phyloP scores from a whole-genome alignment of 2,888 invertebrate genomes.

The Troilus luridus region DNA sequence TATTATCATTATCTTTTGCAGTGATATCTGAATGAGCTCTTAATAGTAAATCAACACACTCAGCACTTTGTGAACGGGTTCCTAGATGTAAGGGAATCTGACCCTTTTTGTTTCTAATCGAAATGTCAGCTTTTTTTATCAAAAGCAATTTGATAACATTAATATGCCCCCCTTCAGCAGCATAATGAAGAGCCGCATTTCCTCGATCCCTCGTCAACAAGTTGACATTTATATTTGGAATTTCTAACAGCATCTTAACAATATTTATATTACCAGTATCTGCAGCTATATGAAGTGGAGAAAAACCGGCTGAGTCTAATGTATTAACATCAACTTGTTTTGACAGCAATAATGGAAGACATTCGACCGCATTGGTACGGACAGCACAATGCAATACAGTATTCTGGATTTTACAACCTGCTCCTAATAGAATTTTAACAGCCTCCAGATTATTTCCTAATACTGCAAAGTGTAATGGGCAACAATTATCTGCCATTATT shows the following conservation, averaged over 20 bases:
- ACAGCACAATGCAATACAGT: slow-evolving; percentile 89
- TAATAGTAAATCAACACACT: slow-evolving; percentile 84
- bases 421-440: slow-evolving; percentile 81
- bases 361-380: slow-evolving; percentile 85
- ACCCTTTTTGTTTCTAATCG: slow-evolving; percentile 81
- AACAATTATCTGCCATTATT: slow-evolving; percentile 79
- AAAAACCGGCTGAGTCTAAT: slow-evolving; percentile 78
- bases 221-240: slow-evolving; percentile 80
- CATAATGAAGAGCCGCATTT: slow-evolving; percentile 86
- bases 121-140: slow-evolving; percentile 82
- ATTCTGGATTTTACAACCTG: slow-evolving; percentile 82
- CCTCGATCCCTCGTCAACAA: slow-evolving; percentile 81
- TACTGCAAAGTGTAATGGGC: slow-evolving; percentile 90
- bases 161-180: slow-evolving; percentile 88
- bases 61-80: slow-evolving; percentile 82
- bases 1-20: slow-evolving; percentile 83
- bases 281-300: slow-evolving; percentile 85
- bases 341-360: slow-evolving; percentile 81
- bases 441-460: slow-evolving; percentile 89
- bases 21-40: slow-evolving; percentile 85
- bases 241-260: slow-evolving; percentile 79
- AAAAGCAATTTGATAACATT: slow-evolving; percentile 85
- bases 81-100: slow-evolving; percentile 91
- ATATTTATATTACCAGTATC: slow-evolving; percentile 79
- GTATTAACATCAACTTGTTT: slow-evolving; percentile 84